Conservation (phyloP, 64 coral and sea anemone genomes). For the Dendronephthya gigantea region DNA sequence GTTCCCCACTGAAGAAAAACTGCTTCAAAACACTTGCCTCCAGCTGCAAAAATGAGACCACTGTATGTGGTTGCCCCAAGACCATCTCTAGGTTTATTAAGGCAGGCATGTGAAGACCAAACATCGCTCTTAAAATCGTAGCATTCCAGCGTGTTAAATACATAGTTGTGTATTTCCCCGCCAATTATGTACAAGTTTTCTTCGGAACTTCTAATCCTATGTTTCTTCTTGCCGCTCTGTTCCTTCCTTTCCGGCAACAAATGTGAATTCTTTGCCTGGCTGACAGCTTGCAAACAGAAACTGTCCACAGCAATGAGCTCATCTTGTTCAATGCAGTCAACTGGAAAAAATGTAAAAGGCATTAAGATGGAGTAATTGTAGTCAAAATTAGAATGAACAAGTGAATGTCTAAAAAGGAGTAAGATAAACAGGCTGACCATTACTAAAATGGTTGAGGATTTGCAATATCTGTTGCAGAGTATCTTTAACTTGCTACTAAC, state of each 20-base stretch:
- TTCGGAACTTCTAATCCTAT: constrained; percentile 41
- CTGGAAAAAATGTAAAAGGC: constrained; percentile 28
- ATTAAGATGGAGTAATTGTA: background rate
- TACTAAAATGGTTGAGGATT: too few species aligned
- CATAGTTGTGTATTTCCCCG: constrained; percentile 84
- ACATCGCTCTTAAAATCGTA: constrained; percentile 59
- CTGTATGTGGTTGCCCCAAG: constrained; percentile 70
- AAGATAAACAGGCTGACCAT: too few species aligned
- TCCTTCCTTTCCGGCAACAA: constrained; percentile 78
- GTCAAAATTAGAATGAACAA: too few species aligned
- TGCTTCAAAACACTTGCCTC: constrained; percentile 38
- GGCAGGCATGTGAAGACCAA: constrained; percentile 53
- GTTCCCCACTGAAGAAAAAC: too few species aligned
- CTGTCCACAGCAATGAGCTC: constrained; percentile 56
- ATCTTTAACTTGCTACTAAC: background rate
- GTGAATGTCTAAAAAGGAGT: too few species aligned
- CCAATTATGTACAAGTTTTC: constrained; percentile 78
- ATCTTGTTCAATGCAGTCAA: constrained; percentile 86
- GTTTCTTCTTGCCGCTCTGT: constrained; percentile 26
- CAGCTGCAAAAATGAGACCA: constrained; percentile 77
- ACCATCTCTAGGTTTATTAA: constrained; percentile 85
- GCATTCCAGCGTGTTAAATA: constrained; percentile 63
- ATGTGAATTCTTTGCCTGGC: constrained; percentile 82
- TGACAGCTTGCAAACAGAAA: constrained; percentile 62
- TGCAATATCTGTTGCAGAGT: too few species aligned